Evolutionary conservation across 2,888 invertebrate species (phyloP), one percentile per base, ranked within the genome.

Genomic region (Hemicrepidius hirtus): DNA sequence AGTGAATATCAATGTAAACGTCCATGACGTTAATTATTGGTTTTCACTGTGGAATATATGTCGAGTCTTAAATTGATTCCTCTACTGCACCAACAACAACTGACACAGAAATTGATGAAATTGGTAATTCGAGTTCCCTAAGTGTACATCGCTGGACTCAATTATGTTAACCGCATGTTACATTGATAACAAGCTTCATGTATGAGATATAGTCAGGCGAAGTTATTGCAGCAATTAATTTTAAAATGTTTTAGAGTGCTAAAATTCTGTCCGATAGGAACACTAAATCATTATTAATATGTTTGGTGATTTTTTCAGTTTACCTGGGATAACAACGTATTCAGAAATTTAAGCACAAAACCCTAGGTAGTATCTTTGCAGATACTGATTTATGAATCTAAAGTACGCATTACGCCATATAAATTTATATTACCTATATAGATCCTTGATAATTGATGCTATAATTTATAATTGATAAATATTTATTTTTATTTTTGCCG

Each of bases 161-260:
- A 46, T 68, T 18, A 20, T 60, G 68, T 60, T 67, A 67, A 65
- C 37, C 50, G 53, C 64, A 37, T 37, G 37, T 50, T 37, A 46
- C 12, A 32, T 20, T 37, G 50, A 65, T 65, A 65, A 50, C 49
- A 65, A n/a, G 50, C 18, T 35, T 24, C 50, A 65, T 37, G 50
- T 65, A 65, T 35, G 24, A 20, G 12, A 35, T 40, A 12, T 40
- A 20, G n/a, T 20, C 35, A 57, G 37, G 18, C 6, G n/a, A 32
- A 35, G 20, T 37, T 57, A 57, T 20, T 13, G 37, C 37, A 9
- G 10, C 37, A 40, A 12, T 35, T 57, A 57, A 57, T 3, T 10
- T 37, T 57, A 57, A 35, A 57, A 37, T 37, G 20, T 35, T 28
- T 16, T 46, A 46, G 20, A 46, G 18, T 46, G 46, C 10, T 1